Percentiles rank a stretch among this genome's conserved stretches.
Conservation (phyloP, 2,113 vertebrate species). For the Vireo altiloquus region DNA sequence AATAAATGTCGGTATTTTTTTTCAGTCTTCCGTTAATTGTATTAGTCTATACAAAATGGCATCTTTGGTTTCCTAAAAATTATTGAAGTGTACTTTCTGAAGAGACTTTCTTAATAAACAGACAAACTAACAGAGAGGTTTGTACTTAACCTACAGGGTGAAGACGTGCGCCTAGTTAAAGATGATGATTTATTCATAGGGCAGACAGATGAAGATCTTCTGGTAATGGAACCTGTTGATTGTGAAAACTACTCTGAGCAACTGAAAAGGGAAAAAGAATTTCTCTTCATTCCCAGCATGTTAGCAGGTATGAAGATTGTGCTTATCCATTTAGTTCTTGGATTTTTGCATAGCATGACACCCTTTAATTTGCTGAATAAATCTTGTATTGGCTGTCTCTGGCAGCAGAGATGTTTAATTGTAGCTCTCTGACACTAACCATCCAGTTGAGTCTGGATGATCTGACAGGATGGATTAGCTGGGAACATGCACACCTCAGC, state of each 20-base stretch:
- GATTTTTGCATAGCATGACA: not conserved
- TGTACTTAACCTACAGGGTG: slow-evolving; percentile 69
- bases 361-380: not conserved
- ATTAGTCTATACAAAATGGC: not conserved
- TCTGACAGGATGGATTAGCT: not conserved
- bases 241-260: slow-evolving; percentile 74
- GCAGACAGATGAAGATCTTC: slow-evolving; percentile 74
- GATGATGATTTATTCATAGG: slow-evolving; percentile 76
- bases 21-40: not conserved
- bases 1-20: not conserved
- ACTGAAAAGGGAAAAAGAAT: slow-evolving; percentile 74
- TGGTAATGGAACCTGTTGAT: slow-evolving; percentile 77
- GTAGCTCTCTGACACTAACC: not conserved
- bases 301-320: slow-evolving; percentile 72
- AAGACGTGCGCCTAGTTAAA: slow-evolving; percentile 73
- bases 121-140: not conserved
- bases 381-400: not conserved
- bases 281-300: slow-evolving; percentile 84
- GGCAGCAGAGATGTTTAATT: not conserved
- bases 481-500: not conserved
- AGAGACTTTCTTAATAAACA: not conserved
- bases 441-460: not conserved
- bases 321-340: not conserved
- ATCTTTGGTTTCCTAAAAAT: not conserved
- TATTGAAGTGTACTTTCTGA: not conserved